Conservation (phyloP, 2,888 invertebrate genomes). For the Melieria picta region DNA sequence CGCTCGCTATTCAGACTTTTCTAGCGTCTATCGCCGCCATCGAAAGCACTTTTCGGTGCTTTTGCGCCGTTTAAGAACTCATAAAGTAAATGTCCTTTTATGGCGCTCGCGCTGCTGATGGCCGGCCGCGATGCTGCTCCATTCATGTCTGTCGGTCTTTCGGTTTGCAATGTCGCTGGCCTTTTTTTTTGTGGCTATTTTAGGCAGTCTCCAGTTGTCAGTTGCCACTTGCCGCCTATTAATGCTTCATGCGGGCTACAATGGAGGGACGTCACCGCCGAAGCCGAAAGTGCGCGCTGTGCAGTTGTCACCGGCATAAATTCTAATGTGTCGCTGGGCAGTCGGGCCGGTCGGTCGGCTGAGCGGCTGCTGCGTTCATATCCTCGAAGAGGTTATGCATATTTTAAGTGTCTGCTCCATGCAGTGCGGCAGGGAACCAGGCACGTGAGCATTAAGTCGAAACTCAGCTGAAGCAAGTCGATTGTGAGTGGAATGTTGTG, state of each 20-base stretch:
- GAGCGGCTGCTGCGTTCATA: not conserved
- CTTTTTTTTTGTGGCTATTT: too few relatives aligned
- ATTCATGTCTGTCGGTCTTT: not conserved
- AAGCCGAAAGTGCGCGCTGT: not conserved
- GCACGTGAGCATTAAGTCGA: too few relatives aligned
- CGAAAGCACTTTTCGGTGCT: not conserved
- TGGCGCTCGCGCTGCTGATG: conserved; percentile 17
- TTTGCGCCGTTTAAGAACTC: conserved; percentile 53
- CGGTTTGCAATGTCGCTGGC: not conserved
- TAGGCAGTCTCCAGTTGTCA: too few relatives aligned
- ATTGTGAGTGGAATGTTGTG: too few relatives aligned
- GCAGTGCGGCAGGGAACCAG: too few relatives aligned
- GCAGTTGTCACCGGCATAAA: conserved; percentile 33
- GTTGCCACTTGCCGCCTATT: too few relatives aligned
- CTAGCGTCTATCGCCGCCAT: not conserved
- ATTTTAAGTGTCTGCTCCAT: too few relatives aligned
- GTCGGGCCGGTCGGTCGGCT: not conserved
- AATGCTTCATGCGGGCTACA: too few relatives aligned
- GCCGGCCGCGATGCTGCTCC: conserved; percentile 1
- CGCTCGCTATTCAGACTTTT: conserved; percentile 4
- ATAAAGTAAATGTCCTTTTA: conserved; percentile 56
- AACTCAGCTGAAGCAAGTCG: too few relatives aligned
- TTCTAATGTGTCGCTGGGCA: conserved; percentile 25
- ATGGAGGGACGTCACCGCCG: too few relatives aligned
- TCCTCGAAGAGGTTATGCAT: too few relatives aligned